These are phyloP conservation scores for Cathartes aura DNA, from an alignment of 2,113 vertebrate species.

Conservation along the genomic window DNA sequence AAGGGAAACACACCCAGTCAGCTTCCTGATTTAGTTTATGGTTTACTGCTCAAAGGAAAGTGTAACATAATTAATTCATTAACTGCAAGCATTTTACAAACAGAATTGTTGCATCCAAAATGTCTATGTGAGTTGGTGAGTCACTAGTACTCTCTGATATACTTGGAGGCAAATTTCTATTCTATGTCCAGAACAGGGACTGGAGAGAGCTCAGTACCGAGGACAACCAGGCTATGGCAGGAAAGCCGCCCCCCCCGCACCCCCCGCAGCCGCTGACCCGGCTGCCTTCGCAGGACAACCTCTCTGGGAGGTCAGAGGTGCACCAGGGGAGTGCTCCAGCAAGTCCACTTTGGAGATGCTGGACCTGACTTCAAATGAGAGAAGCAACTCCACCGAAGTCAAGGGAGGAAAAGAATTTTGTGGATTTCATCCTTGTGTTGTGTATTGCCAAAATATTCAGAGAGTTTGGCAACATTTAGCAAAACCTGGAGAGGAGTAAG, in stretches of 20 bases:
- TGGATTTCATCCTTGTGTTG: background rate
- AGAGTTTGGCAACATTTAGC: background rate
- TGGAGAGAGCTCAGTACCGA: background rate
- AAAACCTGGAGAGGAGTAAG: background rate
- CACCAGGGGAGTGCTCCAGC: background rate
- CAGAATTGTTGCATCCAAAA: background rate
- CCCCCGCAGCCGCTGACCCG: background rate
- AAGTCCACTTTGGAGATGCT: background rate
- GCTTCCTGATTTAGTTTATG: background rate
- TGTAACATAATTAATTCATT: constrained; percentile 20
- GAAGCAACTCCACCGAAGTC: background rate
- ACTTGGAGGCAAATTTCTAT: background rate
- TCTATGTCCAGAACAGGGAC: background rate
- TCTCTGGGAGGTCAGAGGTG: rapidly evolving
- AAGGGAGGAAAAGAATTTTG: background rate
- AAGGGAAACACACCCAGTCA: background rate
- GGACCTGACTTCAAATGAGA: background rate
- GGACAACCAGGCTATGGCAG: background rate
- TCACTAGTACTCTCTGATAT: background rate
- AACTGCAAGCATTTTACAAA: background rate
- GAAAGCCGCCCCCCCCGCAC: background rate
- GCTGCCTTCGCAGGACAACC: background rate
- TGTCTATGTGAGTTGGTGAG: background rate
- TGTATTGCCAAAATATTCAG: background rate
- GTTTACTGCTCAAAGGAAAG: background rate